Percentiles rank a stretch among this genome's conserved stretches.
These are phyloP conservation scores for Danio kyathit DNA, from an alignment of 2,797 vertebrate species.

Conservation along the genomic window DNA sequence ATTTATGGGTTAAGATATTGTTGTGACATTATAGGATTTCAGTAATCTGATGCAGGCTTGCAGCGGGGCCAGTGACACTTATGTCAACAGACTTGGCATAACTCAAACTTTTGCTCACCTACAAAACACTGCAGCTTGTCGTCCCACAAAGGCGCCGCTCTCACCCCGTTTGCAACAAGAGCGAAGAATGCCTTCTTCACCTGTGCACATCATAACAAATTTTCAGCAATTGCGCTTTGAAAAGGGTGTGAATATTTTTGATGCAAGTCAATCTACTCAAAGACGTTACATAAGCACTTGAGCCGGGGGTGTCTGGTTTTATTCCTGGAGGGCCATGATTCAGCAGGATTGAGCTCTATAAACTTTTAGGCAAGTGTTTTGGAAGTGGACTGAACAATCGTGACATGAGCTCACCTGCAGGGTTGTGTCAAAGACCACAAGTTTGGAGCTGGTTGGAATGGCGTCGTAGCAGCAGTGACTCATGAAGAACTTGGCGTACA, in stretches of 20 bases:
- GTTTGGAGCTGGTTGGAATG: slow-evolving; percentile 95
- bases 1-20: slow-evolving; percentile 28
- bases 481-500: slow-evolving; percentile 95
- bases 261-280: background rate
- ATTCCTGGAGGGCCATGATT: too few species aligned
- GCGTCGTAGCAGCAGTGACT: slow-evolving; percentile 92
- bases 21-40: slow-evolving; percentile 40
- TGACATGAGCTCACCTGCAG: slow-evolving; percentile 81
- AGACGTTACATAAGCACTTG: background rate
- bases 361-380: too few species aligned
- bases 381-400: background rate
- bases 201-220: slow-evolving; percentile 70
- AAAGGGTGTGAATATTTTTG: background rate
- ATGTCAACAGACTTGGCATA: slow-evolving; percentile 59
- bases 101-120: slow-evolving; percentile 78
- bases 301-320: too few species aligned
- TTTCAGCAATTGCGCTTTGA: background rate
- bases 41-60: slow-evolving; percentile 61
- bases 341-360: too few species aligned
- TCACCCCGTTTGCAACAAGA: slow-evolving; percentile 93
- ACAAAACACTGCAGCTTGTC: slow-evolving; percentile 96
- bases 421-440: slow-evolving; percentile 91
- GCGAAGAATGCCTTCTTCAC: slow-evolving; percentile 99
- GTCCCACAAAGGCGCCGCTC: slow-evolving; percentile 98
- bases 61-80: slow-evolving; percentile 52